Percentiles rank a stretch among this genome's conserved stretches.
Evolutionary conservation across 2,113 vertebrate species (phyloP).

Genomic region (Oceanodroma tethys): DNA sequence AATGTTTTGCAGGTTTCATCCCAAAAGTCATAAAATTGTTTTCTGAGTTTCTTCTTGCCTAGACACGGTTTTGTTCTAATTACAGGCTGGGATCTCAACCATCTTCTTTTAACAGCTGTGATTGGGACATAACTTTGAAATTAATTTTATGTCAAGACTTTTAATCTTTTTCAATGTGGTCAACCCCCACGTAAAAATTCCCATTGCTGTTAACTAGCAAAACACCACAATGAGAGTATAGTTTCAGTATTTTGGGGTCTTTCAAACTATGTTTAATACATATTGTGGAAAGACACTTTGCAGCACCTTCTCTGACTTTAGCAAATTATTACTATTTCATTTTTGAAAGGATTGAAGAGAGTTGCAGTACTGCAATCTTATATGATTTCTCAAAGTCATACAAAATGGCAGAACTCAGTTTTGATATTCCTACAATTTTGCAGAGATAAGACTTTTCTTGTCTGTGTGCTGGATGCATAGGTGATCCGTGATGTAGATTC

Average conservation of each 20-base stretch:
- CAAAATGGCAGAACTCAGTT: neutral
- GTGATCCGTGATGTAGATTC: neutral
- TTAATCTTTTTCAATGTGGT: neutral
- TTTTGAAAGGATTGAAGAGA: neutral
- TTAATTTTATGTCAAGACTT: neutral
- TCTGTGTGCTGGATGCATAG: neutral
- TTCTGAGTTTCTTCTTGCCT: neutral
- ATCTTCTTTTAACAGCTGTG: neutral
- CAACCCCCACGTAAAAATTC: neutral
- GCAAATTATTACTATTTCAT: neutral
- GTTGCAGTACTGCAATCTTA: neutral
- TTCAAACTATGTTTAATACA: neutral
- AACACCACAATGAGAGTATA: neutral
- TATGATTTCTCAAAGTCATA: neutral
- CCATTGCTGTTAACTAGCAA: neutral
- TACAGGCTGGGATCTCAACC: neutral
- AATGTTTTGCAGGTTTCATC: neutral
- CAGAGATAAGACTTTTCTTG: neutral
- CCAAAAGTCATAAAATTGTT: neutral
- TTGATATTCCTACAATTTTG: accelerated
- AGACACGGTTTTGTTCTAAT: neutral
- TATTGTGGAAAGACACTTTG: neutral
- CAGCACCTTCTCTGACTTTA: neutral
- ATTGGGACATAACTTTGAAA: neutral
- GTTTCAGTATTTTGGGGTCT: neutral